Base-by-base conservation (phyloP, 2,113 vertebrate species). In the Limanda limanda region DNA sequence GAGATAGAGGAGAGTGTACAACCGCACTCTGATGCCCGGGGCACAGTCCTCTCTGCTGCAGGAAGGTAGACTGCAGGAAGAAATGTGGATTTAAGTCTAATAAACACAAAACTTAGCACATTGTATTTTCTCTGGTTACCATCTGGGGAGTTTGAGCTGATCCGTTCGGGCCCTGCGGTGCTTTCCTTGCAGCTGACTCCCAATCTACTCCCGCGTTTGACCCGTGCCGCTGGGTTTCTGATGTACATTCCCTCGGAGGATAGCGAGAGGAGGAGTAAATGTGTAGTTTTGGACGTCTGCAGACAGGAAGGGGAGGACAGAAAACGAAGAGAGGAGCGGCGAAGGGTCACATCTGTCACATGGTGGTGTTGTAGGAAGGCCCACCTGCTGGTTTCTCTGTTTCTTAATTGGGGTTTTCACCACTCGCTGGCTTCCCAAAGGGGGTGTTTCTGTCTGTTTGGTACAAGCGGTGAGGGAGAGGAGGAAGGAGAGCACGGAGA, bases 381-480 rank as follows among this genome's bases (percentile, higher is more conserved):
- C 76, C 80, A 72, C 88, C 83, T 89, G 78, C 89, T 86, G 78
- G 64, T 55, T 79, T 74, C 45, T 17, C 76, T 69, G 31, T 56
- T 76, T 76, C 84, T 54, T 92, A 88, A 92, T 88, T 90, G 87
- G 87, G 76, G 71, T 74, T 55, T 90, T 85, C 78, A 63, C 68
- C 76, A 59, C 79, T 78, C 83, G 62, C 79, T 52, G 79, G 85
- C 55, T 77, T 86, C 84, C 78, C 79, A 55, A 17, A 21, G 81
- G 76, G 73, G 54, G 8, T 70, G 70, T 79, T 76, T 71, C 74
- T 76, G 79, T 68, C 60, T 52, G 57, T 57, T 72, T 42, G 57
- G 42, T 71, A 76, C 40, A 23, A 74, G 75, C 21, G 66, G 31
- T 31, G 31, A 31, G 31, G 31, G 31, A 31, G 31, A 31, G 31